Evolutionary conservation across 2,888 invertebrate genomes (phyloP), one percentile per base, ranked within the genome.

Genomic region (Hydraecia micacea): DNA sequence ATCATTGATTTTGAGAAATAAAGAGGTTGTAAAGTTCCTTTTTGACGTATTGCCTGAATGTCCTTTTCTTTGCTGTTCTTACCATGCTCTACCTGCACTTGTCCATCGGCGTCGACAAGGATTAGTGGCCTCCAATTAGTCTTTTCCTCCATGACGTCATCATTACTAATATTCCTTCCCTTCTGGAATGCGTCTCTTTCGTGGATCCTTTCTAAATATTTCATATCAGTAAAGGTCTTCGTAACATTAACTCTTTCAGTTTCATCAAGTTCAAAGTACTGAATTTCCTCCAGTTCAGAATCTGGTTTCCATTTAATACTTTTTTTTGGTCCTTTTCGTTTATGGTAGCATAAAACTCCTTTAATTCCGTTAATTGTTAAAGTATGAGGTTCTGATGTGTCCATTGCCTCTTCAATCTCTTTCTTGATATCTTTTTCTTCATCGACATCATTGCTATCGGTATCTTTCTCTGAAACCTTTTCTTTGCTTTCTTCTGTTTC

Each of bases 191-290:
- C 98, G 91, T 98, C 98, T 75, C 98, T 97, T 96, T 99, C 99
- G 89, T 98, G 97, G 81, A 97, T 97, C 91, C 98, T 98, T 93
- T 99, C 99, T 97, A 99, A 98, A 93, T 98, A 98, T 92, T 99
- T 99, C 98, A 99, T 98, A 91, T 99, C 99, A 58, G 98, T 98
- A 95, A 99, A 99, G 55, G 97, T 98, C 95, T 98, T 99, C 6
- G 98, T 99, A 1, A 99, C 99, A 95, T 99, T 99, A 2, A 99
- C 99, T 91, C 99, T 97, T 95, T 99, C 99, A 28, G 98, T 99
- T 95, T 99, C 99, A 94, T 99, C 99, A 87, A 99, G 96, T 94
- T 99, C 99, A 94, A 99, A 99, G 95, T 98, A 99, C 90, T 98
- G 98, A 78, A 99, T 97, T 91, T 98, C 98, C 89, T 98, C 98